phyloP scores from a whole-genome alignment of 2,113 vertebrate genomes.

The Sinocyclocheilus rhinocerous region DNA sequence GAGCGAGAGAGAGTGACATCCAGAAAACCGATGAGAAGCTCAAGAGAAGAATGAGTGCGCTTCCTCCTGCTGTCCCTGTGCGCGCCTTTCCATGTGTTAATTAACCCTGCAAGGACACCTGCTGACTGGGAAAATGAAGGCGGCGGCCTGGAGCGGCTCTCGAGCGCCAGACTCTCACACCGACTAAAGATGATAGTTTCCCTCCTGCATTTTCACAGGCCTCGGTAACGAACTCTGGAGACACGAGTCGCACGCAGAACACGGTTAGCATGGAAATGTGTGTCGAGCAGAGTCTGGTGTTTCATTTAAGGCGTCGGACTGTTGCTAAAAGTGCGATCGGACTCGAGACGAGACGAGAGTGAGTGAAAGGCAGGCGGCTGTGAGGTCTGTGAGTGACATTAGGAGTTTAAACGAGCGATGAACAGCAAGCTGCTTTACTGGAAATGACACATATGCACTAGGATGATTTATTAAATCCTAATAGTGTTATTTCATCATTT shows the following conservation, averaged over 20 bases:
- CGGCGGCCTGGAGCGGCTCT: conserved; percentile 64
- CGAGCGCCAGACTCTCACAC: conserved; percentile 77
- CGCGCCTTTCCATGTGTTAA: conserved; percentile 89
- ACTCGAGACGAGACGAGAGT: neutral
- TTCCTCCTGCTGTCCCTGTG: neutral
- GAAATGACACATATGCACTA: neutral
- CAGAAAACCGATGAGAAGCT: neutral
- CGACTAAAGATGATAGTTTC: conserved; percentile 81
- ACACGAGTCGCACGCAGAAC: conserved; percentile 61
- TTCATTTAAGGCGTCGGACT: conserved; percentile 73
- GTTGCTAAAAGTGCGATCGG: conserved; percentile 55
- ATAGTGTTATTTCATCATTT: neutral
- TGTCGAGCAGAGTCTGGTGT: conserved; percentile 64
- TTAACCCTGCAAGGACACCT: conserved; percentile 90
- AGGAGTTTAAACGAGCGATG: neutral
- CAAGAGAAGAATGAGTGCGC: neutral
- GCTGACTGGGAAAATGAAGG: conserved; percentile 93
- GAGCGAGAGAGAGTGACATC: neutral
- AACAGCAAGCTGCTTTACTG: neutral
- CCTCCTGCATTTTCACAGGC: conserved; percentile 77
- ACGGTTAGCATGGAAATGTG: conserved; percentile 82
- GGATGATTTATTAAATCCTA: neutral
- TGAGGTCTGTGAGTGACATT: neutral
- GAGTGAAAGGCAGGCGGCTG: conserved; percentile 34
- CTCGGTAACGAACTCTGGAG: conserved; percentile 31